Conservation (phyloP, 2,888 invertebrate species). For the Phrixothrix hirtus region DNA sequence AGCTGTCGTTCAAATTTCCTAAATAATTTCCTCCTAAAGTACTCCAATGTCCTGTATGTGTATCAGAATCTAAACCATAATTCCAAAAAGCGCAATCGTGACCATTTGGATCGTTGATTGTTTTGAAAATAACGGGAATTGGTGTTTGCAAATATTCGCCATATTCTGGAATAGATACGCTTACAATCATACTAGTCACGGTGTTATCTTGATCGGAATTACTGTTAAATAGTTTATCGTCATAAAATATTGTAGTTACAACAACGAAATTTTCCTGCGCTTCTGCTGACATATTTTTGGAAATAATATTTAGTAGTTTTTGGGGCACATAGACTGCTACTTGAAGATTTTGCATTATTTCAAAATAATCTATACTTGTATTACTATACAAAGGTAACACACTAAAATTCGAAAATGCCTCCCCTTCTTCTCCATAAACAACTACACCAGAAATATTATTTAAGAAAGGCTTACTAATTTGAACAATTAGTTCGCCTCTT, state of each 20-base stretch:
- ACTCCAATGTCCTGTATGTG: conserved; percentile 60
- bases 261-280: conserved; percentile 36
- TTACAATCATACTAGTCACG: conserved; percentile 60
- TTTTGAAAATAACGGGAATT: conserved; percentile 61
- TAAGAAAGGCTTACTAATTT: conserved; percentile 58
- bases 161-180: conserved; percentile 64
- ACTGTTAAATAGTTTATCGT: conserved; percentile 47
- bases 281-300: conserved; percentile 19
- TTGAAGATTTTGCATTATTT: conserved; percentile 39
- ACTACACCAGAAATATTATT: conserved; percentile 61
- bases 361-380: conserved; percentile 52
- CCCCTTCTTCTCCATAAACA: conserved; percentile 41
- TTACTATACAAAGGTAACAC: conserved; percentile 56
- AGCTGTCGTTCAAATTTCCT: conserved; percentile 45
- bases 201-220: conserved; percentile 34
- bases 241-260: conserved; percentile 45
- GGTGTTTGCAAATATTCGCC: conserved; percentile 60
- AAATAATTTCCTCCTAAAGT: conserved; percentile 59
- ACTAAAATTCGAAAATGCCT: conserved; percentile 53
- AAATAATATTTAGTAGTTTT: conserved; percentile 38
- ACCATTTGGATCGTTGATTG: conserved; percentile 45
- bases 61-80: conserved; percentile 50
- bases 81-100: conserved; percentile 62
- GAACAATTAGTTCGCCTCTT: conserved; percentile 58
- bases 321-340: conserved; percentile 46